Base-by-base conservation (phyloP, 1,140 invertebrate genomes). In the Penaeus japonicus region DNA sequence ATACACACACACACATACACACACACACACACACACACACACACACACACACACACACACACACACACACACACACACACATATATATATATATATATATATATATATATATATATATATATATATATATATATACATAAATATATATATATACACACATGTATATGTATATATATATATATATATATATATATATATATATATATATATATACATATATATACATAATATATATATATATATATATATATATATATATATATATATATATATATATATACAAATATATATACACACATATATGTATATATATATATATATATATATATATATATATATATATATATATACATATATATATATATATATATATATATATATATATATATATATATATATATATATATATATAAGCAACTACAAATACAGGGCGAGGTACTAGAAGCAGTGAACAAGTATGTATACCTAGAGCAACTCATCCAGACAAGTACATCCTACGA, bases 21-120 rank as follows among this genome's bases (percentile, higher is more conserved):
- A 39, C 7, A 39, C 7, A 39, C 7, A 39, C 7, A 39, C 7
- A 39, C 7, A 39, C 7, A 39, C 7, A 7, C 35, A 39, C 2
- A 39, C 35, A 39, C 39, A 39, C 39, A 39, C 39, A 39, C 39
- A 39, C 39, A 39, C 39, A 39, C 39, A 39, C 17, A 73, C 18
- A 73, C 32, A 73, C 32, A 73, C 32, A 73, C 32, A 73, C 32
- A 73, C 18, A 73, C 27, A 73, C 27, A 73, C 27, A 65, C 30
- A 65, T 65, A 65, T 65, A 65, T 65, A 65, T 65, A 65, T 65
- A 65, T 65, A 65, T 65, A 65, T 65, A 65, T 65, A 65, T 65
- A 65, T 65, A 65, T 65, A 65, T 65, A 65, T 65, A 65, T 65
- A 65, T 65, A 65, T 65, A 65, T 65, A 65, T 65, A 65, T 65